Evolutionary conservation across 2,113 vertebrate species (phyloP).

Genomic region (Oplegnathus fasciatus): DNA sequence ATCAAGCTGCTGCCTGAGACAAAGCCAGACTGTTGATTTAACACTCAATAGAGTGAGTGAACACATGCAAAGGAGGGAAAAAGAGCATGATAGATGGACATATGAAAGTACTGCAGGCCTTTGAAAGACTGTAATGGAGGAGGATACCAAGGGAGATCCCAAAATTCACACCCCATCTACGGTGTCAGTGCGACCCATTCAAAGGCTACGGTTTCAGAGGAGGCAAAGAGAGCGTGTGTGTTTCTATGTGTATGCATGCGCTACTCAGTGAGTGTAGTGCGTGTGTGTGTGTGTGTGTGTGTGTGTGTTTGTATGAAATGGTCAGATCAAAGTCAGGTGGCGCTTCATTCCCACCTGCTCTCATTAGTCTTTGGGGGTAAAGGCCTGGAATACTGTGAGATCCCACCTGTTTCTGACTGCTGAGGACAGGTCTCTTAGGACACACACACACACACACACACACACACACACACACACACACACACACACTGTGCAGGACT

Average conservation of each 20-base stretch:
- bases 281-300: background rate
- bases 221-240: conserved; percentile 29
- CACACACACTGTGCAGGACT: background rate
- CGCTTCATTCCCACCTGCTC: conserved; percentile 78
- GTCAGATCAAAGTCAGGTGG: conserved; percentile 76
- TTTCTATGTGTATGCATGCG: conserved; percentile 27
- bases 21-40: conserved; percentile 78
- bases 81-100: conserved; percentile 78
- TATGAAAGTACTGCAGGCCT: conserved; percentile 73
- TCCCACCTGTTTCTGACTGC: conserved; percentile 66
- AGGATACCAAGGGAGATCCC: conserved; percentile 74
- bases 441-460: conserved; percentile 3
- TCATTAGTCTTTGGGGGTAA: conserved; percentile 75
- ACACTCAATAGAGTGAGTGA: conserved; percentile 77
- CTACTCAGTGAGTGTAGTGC: background rate
- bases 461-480: too few species aligned
- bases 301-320: conserved; percentile 22
- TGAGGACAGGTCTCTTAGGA: conserved; percentile 30
- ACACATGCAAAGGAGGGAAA: conserved; percentile 77
- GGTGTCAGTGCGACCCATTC: conserved; percentile 63
- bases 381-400: conserved; percentile 32
- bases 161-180: conserved; percentile 77
- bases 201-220: conserved; percentile 56
- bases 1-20: conserved; percentile 75
- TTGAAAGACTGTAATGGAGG: conserved; percentile 78